Percentiles rank a stretch among this genome's conserved stretches.
Conservation (phyloP, 2,888 invertebrate species). For the Meganola albula region DNA sequence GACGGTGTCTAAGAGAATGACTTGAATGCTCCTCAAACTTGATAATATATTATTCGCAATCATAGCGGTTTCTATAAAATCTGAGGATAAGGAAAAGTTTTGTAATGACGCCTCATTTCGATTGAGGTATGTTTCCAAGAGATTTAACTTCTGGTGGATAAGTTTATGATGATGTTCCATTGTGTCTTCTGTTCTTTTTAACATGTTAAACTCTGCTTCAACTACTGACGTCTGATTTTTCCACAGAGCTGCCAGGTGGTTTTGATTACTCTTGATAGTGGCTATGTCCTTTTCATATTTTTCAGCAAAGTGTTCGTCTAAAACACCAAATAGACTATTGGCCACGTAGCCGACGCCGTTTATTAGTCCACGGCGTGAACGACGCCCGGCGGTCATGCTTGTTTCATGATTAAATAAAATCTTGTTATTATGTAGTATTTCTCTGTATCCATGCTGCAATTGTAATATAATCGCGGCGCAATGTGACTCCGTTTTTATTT, state of each 20-base stretch:
- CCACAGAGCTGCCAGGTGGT: neutral
- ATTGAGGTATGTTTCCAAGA: neutral
- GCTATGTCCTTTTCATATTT: neutral
- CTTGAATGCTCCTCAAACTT: slow-evolving; percentile 12
- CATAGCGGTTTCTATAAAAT: slow-evolving; percentile 10
- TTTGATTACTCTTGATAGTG: neutral
- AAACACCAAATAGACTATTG: slow-evolving; percentile 4
- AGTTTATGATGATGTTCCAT: slow-evolving; percentile 15
- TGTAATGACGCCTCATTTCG: neutral
- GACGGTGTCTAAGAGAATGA: slow-evolving; percentile 12
- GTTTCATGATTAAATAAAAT: slow-evolving; percentile 12
- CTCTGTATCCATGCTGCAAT: slow-evolving; percentile 4
- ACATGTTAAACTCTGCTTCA: slow-evolving; percentile 19
- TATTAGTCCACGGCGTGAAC: slow-evolving; percentile 4
- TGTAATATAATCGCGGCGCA: slow-evolving; percentile 1
- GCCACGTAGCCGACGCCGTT: slow-evolving; percentile 13
- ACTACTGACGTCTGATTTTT: slow-evolving; percentile 18
- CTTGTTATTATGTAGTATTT: slow-evolving; percentile 15
- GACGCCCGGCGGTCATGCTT: slow-evolving; percentile 6
- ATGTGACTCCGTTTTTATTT: neutral
- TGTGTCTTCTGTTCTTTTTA: slow-evolving; percentile 11
- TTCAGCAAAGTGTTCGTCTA: neutral
- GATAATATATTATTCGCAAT: slow-evolving; percentile 9
- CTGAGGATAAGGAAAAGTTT: neutral
- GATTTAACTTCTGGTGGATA: slow-evolving; percentile 6